Evolutionary conservation across 2,797 vertebrate genomes (phyloP), one percentile per base, ranked within the genome.

Genomic region (Coregonus sp.): DNA sequence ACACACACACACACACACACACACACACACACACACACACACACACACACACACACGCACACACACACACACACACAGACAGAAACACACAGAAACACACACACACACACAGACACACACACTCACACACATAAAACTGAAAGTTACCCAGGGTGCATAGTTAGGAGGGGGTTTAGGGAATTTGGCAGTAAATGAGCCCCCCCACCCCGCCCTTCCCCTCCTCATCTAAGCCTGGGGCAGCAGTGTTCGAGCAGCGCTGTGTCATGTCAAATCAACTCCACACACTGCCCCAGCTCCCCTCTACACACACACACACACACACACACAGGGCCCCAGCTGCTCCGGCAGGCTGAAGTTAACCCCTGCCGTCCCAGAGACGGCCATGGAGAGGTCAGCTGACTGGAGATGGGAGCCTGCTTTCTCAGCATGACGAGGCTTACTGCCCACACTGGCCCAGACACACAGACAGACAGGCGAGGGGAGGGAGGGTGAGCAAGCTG

Each of bases 301-400:
- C 16, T 5, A 47, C 16, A 16, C 52, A 16, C 52, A 15, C 0
- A 35, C 67, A 63, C 67, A 59, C 75, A 56, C 68, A 51, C 72
- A 35, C 83, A 82, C 78, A 84, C 76, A 77, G 76, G 80, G 56
- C 54, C 59, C 61, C 76, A 75, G 75, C 78, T 74, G 68, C 71
- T 72, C 63, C 56, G 40, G 56, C 18, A 52, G 59, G 59, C 59
- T 63, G 59, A 63, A 63, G 20, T 63, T 63, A 63, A 63, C 74
- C 65, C 67, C 51, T 33, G 56, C 15, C 59, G 72, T 59, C 71
- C 51, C 29, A 35, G 50, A 56, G 63, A 73, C 50, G 14, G 35
- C 29, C 33, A 63, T 18, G 5, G 9, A 59, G 66, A 77, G 80
- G 83, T 84, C 85, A 85, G 78, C 82, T 87, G 81, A 85, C 73